Base-by-base conservation (phyloP, 30 jellyfish, hydroid and myxozoan species). In the Turritopsis dohrnii region DNA sequence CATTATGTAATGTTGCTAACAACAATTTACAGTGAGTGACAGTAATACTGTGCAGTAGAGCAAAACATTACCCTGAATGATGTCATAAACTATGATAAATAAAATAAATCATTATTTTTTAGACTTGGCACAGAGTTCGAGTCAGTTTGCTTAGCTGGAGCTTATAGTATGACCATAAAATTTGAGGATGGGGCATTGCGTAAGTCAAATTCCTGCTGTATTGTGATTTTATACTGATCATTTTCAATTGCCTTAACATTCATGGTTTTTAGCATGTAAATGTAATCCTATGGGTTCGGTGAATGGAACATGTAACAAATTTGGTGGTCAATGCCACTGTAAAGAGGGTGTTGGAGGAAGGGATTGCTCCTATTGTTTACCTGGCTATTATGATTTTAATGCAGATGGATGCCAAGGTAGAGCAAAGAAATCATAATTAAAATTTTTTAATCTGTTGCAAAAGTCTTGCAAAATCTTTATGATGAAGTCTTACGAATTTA, bases 141-240 rank as follows among this genome's bases (percentile, higher is more conserved):
- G 74, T 80, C 91, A 52, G 71, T 89, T 1, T 93, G 98, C 74
- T 72, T 93, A 25, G 85, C 96, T 0, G 73, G 81, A 77, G 96
- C 83, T 21, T 93, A 88, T 90, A 93, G 98, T 84, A 73, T 93
- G 83, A 88, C 96, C 1, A 81, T 93, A 23, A 80, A 31, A 25
- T 93, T 93, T 86, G 94, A 93, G 79, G 95, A 92, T 84, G 98
- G 98, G 21, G 98, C 98, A 80, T 80, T 92, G 74, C 96, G 98
- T 92, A 89, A 84, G 98, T 89, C 8, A 31, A 27, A 13, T 41
- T 41, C 5, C 60, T 41, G 5, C 13, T 41, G 60, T 3, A n/a
- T n/a, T n/a, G n/a, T n/a, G n/a, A n/a, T n/a, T n/a, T n/a, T n/a
- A n/a, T n/a, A n/a, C n/a, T n/a, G n/a, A n/a, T n/a, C n/a, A n/a